These are phyloP conservation scores for Temnothorax unifasciatus DNA, from an alignment of 2,888 invertebrate species.

Conservation along the genomic window DNA sequence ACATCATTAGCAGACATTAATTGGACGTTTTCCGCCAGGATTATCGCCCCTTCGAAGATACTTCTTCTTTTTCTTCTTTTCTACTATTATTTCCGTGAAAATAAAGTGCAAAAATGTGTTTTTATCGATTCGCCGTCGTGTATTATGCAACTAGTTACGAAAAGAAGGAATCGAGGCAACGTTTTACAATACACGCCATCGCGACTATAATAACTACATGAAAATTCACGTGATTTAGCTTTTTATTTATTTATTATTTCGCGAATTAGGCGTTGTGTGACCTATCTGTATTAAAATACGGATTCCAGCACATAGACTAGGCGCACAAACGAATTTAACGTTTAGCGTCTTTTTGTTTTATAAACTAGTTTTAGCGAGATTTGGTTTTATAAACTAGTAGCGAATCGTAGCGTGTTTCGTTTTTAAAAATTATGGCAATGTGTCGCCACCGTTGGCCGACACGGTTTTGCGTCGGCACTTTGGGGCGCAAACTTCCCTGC, in stretches of 20 bases:
- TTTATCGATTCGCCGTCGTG: background rate
- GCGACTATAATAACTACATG: background rate
- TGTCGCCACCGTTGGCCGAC: constrained; percentile 48
- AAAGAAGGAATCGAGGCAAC: background rate
- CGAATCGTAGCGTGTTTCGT: background rate
- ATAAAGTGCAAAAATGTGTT: constrained; percentile 6
- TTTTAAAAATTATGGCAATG: constrained; percentile 28
- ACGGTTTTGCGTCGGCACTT: constrained; percentile 64
- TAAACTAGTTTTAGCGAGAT: background rate
- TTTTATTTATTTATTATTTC: background rate
- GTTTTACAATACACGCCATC: background rate
- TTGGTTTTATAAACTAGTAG: background rate
- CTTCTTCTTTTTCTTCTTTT: background rate
- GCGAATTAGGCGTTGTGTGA: constrained; percentile 38
- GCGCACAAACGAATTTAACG: background rate
- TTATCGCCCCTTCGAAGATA: constrained; percentile 19
- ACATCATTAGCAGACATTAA: constrained; percentile 56
- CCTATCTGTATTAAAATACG: constrained; percentile 46
- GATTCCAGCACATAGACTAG: constrained; percentile 50
- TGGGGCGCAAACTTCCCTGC: constrained; percentile 69
- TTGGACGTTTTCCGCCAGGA: constrained; percentile 57
- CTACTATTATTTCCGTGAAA: background rate
- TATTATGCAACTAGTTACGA: background rate
- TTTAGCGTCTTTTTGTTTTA: background rate
- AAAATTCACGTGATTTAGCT: constrained; percentile 53